phyloP scores from a whole-genome alignment of 2,113 vertebrate genomes.

The Cricetomys ansorgei region DNA sequence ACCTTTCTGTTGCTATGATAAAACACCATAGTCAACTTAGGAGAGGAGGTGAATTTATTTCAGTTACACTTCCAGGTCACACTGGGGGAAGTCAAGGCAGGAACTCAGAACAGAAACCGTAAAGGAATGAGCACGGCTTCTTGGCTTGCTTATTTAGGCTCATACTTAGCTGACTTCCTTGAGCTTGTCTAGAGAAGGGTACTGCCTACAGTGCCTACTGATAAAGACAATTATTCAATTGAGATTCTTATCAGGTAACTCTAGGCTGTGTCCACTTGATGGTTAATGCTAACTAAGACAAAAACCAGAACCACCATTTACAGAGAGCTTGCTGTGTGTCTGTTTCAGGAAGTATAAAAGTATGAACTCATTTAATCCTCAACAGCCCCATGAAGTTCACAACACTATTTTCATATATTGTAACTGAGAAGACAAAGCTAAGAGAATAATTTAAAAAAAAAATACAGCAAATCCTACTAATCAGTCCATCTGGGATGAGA shows the following conservation, averaged over 20 bases:
- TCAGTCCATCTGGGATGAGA: slow-evolving; percentile 70
- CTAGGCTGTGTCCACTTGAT: background rate
- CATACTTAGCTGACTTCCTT: background rate
- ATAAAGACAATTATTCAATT: background rate
- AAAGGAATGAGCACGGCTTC: background rate
- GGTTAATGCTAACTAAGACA: background rate
- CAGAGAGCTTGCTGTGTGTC: background rate
- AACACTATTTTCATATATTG: background rate
- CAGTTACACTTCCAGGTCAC: background rate
- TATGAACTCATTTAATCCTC: slow-evolving; percentile 6
- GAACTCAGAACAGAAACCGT: too few relatives aligned
- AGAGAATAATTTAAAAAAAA: slow-evolving; percentile 48
- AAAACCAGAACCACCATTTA: background rate
- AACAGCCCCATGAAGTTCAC: background rate
- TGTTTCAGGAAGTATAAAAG: slow-evolving; percentile 25
- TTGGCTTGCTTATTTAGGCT: background rate
- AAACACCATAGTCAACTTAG: background rate
- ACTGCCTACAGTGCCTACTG: background rate
- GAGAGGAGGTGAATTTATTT: background rate
- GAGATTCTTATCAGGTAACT: background rate
- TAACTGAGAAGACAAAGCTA: slow-evolving; percentile 20
- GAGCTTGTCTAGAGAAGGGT: background rate
- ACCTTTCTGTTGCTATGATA: background rate
- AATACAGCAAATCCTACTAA: slow-evolving; percentile 50
- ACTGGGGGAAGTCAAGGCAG: background rate